A percentile compares a stretch with the other conserved stretches of the same genome.
phyloP scores from a whole-genome alignment of 2,888 invertebrate genomes.

The Lasius platythorax region DNA sequence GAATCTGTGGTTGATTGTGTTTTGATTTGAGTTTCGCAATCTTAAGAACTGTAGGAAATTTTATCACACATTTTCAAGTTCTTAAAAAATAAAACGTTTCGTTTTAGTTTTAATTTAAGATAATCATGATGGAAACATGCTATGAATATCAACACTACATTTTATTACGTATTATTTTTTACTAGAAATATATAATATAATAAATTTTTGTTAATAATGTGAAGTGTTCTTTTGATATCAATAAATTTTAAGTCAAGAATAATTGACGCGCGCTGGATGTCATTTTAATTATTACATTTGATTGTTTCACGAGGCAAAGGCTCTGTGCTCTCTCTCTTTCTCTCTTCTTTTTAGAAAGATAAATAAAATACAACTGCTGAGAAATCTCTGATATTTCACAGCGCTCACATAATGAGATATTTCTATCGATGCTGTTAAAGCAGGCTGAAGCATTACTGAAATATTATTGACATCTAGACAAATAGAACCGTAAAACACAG shows the following conservation, averaged over 20 bases:
- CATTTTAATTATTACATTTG: not conserved
- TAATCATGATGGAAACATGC: not conserved
- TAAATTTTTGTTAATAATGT: not conserved
- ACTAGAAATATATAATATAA: not conserved
- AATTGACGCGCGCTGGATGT: not conserved
- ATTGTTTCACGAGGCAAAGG: not conserved
- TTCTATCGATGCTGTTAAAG: not conserved
- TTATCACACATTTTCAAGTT: not conserved
- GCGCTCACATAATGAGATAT: not conserved
- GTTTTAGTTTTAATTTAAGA: not conserved
- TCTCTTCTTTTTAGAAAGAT: not conserved
- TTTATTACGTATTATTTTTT: not conserved
- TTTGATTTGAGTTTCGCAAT: not conserved
- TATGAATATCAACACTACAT: not conserved
- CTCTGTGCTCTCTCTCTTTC: not conserved
- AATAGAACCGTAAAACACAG: not conserved
- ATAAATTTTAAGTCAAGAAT: slow-evolving; percentile 5
- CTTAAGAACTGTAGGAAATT: not conserved
- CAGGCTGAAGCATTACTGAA: not conserved
- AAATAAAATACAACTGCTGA: not conserved
- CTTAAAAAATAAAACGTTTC: not conserved
- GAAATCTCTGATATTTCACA: not conserved
- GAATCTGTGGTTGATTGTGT: not conserved
- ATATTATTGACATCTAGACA: not conserved
- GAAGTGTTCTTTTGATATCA: not conserved